Percentiles rank a stretch among this genome's conserved stretches.
These are phyloP conservation scores for Caenorhabditis sp. DNA, from an alignment of 2,888 invertebrate species.

Conservation along the genomic window DNA sequence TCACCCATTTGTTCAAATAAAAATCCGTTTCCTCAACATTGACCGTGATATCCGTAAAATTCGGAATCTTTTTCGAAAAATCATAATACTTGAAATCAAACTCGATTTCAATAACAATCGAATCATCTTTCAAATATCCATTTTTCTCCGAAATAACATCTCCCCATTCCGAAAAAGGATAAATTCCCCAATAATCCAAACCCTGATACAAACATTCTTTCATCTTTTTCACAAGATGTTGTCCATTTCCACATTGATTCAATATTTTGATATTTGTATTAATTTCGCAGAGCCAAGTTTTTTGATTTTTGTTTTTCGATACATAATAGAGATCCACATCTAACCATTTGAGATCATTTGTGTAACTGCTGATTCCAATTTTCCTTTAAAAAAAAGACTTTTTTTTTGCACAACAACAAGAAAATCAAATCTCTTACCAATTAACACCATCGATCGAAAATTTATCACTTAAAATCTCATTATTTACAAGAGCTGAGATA, in stretches of 20 bases:
- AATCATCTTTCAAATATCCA: background rate
- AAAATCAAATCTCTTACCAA: background rate
- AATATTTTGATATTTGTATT: background rate
- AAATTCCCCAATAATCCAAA: too few species aligned
- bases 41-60: background rate
- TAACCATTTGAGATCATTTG: background rate
- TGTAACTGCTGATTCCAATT: background rate
- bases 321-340: background rate
- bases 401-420: too few species aligned
- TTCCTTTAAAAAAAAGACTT: too few species aligned
- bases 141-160: background rate
- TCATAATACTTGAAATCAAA: background rate
- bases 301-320: background rate
- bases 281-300: background rate
- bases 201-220: background rate
- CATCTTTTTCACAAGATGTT: background rate
- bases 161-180: background rate
- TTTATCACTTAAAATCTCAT: background rate
- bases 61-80: background rate
- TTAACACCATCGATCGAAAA: background rate
- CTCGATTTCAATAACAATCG: background rate
- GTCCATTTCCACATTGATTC: background rate
- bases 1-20: background rate
- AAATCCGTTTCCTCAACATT: background rate
- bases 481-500: background rate